Conservation (phyloP, 2,888 invertebrate species). For the Leptopilina drosophilae region DNA sequence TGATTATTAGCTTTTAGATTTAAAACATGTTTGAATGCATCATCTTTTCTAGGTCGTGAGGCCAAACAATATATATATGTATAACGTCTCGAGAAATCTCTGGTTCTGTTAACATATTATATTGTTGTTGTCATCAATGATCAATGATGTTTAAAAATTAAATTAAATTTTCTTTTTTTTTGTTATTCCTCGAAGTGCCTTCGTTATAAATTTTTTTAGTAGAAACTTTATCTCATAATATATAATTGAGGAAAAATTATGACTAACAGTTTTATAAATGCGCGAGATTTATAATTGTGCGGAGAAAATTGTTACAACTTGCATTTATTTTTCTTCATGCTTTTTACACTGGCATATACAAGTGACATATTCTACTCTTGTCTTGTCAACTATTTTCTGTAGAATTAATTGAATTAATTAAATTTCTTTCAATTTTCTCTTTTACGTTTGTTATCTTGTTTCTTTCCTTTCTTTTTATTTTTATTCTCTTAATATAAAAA, state of each 20-base stretch:
- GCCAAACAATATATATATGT: conserved; percentile 1
- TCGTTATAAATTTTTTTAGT: background rate
- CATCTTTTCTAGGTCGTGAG: conserved; percentile 30
- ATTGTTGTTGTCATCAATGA: conserved; percentile 32
- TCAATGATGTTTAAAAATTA: conserved; percentile 23
- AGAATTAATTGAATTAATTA: too few species aligned
- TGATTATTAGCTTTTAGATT: conserved; percentile 17
- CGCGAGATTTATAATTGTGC: background rate
- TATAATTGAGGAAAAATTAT: background rate
- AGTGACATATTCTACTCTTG: too few species aligned
- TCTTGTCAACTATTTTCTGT: too few species aligned
- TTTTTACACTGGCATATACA: too few species aligned
- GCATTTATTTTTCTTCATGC: background rate
- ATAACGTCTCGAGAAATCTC: conserved; percentile 26
- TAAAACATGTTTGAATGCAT: background rate
- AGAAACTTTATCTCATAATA: background rate
- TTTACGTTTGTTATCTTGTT: too few species aligned
- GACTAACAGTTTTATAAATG: background rate
- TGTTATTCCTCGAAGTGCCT: background rate
- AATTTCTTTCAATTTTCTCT: too few species aligned
- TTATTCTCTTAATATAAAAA: too few species aligned
- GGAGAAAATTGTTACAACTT: background rate
- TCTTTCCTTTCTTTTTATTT: too few species aligned
- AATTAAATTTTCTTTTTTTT: conserved; percentile 25
- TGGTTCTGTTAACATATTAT: conserved; percentile 17